A percentile compares a stretch with the other conserved stretches of the same genome.
Conservation (phyloP, 2,888 invertebrate species). For the Platycheirus rosarum region DNA sequence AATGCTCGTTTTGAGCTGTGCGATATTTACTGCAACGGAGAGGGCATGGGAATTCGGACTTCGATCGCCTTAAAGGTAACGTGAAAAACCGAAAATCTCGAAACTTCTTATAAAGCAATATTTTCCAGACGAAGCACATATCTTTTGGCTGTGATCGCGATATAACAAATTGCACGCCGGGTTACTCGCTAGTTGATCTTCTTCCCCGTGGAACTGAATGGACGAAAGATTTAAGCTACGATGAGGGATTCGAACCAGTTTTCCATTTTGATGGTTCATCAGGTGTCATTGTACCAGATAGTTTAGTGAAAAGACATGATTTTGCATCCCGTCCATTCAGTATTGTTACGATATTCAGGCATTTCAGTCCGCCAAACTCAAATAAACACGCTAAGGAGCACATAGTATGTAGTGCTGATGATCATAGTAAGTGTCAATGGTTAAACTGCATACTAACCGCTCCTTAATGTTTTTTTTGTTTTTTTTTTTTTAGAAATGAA, state of each 20-base stretch:
- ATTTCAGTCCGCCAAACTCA: constrained; percentile 88
- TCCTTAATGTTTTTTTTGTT: neutral
- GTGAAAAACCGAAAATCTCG: neutral
- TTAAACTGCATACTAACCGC: neutral
- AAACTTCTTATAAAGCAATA: too few relatives aligned
- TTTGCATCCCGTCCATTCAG: constrained; percentile 91
- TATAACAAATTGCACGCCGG: constrained; percentile 80
- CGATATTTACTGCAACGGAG: constrained; percentile 82
- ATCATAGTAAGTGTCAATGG: constrained; percentile 90
- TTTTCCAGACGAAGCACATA: constrained; percentile 86
- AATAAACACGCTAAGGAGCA: constrained; percentile 98
- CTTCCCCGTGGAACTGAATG: constrained; percentile 87
- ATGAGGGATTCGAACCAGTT: constrained; percentile 94
- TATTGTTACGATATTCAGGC: constrained; percentile 97
- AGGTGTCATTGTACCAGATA: constrained; percentile 92
- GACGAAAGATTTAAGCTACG: constrained; percentile 92
- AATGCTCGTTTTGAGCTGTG: constrained; percentile 82
- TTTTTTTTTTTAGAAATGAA: constrained; percentile 92
- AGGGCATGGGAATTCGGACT: constrained; percentile 80
- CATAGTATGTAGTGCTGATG: constrained; percentile 97
- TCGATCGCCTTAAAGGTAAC: constrained; percentile 81
- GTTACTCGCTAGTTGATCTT: constrained; percentile 78
- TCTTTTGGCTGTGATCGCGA: constrained; percentile 98
- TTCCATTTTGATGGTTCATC: constrained; percentile 98
- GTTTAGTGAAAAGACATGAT: constrained; percentile 87